Evolutionary conservation across 2,888 invertebrate genomes (phyloP), one percentile per base, ranked within the genome.

Genomic region (Agrochola lychnidis): DNA sequence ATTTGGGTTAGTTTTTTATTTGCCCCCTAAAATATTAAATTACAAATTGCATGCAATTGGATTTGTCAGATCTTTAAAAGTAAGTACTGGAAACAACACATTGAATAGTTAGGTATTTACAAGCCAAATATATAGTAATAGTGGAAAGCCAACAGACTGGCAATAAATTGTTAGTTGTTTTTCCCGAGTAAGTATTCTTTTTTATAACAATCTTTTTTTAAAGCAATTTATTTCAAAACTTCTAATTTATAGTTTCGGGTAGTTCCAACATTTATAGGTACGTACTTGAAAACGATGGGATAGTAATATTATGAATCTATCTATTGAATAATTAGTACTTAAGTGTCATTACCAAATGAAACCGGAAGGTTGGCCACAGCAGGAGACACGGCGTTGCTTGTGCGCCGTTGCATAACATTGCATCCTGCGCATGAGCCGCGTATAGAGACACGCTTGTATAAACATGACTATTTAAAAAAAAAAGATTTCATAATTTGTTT

Each of bases 361-460:
- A 88, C 90, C 92, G 93, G 93, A 92, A 92, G 90, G 89, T 85
- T 79, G 79, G 77, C 63, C 70, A 48, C n/a, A 53, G 87, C 88
- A 89, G 92, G 93, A 92, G 92, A 91, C 91, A 92, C 92, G 93
- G 84, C 86, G 71, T 36, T 85, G 89, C 81, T 80, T 84, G 90
- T 84, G 89, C 94, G 86, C 81, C 91, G 88, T 92, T 89, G 92
- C 94, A 91, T 91, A 90, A 92, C 93, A 88, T 85, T 84, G 88
- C 91, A 91, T 93, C 91, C 92, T 90, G 90, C 89, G 84, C 79
- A 85, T 66, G 67, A 70, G 73, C 64, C 14, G 74, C 57, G 42
- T 73, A 45, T 73, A 70, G 69, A 59, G 81, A 70, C 40, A 82
- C 84, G 82, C 79, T 78, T 84, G 86, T 86, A 79, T 82, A 75